Evolutionary conservation across 2,888 invertebrate species (phyloP).

Genomic region (Protonemura montana): DNA sequence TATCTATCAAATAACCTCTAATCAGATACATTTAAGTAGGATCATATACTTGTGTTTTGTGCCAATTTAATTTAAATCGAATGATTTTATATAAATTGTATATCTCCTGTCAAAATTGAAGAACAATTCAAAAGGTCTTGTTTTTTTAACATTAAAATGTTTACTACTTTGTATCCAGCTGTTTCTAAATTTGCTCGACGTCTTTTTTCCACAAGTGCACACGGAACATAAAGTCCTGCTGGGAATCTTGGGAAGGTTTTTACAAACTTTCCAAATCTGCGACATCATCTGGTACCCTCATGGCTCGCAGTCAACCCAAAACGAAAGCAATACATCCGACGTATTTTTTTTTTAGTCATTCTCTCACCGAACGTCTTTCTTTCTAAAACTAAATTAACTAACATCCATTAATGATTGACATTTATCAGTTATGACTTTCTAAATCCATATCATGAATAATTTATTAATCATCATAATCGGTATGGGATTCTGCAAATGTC

Average conservation of each 20-base stretch:
- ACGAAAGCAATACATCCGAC: not conserved
- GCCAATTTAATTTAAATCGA: not conserved
- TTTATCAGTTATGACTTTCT: not conserved
- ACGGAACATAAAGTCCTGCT: too few species aligned
- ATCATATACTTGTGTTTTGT: not conserved
- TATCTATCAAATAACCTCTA: not conserved
- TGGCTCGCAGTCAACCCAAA: not conserved
- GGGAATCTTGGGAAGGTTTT: not conserved
- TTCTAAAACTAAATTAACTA: not conserved
- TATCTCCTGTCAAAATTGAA: too few species aligned
- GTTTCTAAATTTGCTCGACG: not conserved
- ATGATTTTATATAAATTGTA: too few species aligned
- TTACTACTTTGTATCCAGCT: not conserved
- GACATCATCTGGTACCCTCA: not conserved
- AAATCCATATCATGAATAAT: conserved; percentile 1
- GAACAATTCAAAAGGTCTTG: not conserved
- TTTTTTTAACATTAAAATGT: not conserved
- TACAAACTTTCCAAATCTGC: not conserved
- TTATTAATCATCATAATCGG: not conserved
- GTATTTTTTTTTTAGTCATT: not conserved
- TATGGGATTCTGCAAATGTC: not conserved
- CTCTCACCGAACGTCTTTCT: not conserved
- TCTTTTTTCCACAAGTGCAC: not conserved
- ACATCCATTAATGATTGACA: not conserved
- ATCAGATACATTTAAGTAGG: not conserved